These are phyloP conservation scores for Pagetopsis macropterus DNA, from an alignment of 2,797 vertebrate genomes.

Conservation along the genomic window DNA sequence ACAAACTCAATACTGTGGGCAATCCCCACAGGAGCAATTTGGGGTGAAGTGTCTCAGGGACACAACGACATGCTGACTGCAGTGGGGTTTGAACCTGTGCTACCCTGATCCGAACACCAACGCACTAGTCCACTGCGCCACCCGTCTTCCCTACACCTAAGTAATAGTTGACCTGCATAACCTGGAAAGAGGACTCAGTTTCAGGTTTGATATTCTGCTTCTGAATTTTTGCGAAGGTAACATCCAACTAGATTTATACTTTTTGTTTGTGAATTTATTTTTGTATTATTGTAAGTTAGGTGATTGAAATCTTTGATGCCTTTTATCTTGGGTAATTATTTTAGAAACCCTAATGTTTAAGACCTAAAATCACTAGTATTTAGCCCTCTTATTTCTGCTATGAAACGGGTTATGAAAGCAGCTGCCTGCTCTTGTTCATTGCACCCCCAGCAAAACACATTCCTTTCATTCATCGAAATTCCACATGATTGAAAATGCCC, in stretches of 20 bases:
- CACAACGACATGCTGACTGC: too few species aligned
- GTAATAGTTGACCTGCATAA: neutral
- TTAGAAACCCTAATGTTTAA: neutral
- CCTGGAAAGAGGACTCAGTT: neutral
- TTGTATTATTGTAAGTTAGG: neutral
- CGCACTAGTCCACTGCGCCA: too few species aligned
- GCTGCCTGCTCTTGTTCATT: constrained; percentile 48
- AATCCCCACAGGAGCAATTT: too few species aligned
- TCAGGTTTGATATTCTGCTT: neutral
- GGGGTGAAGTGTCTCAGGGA: too few species aligned
- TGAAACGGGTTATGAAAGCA: constrained; percentile 41
- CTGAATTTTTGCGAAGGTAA: neutral
- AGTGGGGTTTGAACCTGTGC: too few species aligned
- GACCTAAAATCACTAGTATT: neutral
- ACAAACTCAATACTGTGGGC: too few species aligned
- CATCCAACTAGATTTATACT: too few species aligned
- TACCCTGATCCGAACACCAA: too few species aligned
- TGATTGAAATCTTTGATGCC: neutral
- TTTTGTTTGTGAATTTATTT: too few species aligned
- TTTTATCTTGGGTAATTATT: neutral
- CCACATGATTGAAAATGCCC: constrained; percentile 81
- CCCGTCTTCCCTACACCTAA: too few species aligned
- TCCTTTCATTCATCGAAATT: constrained; percentile 84
- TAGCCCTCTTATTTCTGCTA: constrained; percentile 9
- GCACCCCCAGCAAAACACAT: constrained; percentile 76